Evolutionary conservation across 2,797 vertebrate genomes (phyloP).

Genomic region (Enoplosus armatus): DNA sequence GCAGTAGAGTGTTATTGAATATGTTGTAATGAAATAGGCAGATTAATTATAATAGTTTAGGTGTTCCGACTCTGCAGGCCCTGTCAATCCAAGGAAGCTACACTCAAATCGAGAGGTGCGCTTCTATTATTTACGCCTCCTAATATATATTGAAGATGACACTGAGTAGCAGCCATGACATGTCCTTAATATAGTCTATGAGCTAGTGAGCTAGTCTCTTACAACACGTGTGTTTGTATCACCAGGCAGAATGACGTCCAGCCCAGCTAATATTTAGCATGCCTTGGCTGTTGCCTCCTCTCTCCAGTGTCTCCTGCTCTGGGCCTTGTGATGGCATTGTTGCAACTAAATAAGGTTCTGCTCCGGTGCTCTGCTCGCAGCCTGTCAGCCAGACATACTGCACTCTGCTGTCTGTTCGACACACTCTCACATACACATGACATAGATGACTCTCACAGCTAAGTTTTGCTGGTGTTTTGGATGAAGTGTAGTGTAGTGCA

Average conservation of each 20-base stretch:
- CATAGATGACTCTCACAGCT: constrained; percentile 22
- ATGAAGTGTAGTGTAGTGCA: constrained; percentile 31
- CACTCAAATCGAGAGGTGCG: constrained; percentile 5
- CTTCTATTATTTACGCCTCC: constrained; percentile 20
- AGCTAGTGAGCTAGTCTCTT: constrained; percentile 63
- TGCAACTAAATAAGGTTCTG: constrained; percentile 78
- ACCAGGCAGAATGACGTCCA: constrained; percentile 72
- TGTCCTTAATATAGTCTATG: constrained; percentile 72
- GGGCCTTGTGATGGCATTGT: constrained; percentile 76
- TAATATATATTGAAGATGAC: constrained; percentile 50
- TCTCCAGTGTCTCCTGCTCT: constrained; percentile 58
- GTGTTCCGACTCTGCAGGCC: background rate
- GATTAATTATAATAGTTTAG: constrained; percentile 13
- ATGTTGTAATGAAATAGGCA: background rate
- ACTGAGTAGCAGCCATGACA: constrained; percentile 40
- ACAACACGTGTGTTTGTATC: constrained; percentile 61
- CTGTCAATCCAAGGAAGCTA: constrained; percentile 6
- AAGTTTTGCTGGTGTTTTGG: constrained; percentile 52
- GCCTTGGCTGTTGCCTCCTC: constrained; percentile 66
- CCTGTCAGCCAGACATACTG: constrained; percentile 54
- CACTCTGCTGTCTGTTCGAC: constrained; percentile 31
- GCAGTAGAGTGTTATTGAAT: background rate
- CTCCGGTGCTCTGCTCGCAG: constrained; percentile 40
- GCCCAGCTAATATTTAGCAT: constrained; percentile 77
- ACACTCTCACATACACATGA: constrained; percentile 33